Conservation (phyloP, 2,888 invertebrate species). For the Lasioglossum malachurum region DNA sequence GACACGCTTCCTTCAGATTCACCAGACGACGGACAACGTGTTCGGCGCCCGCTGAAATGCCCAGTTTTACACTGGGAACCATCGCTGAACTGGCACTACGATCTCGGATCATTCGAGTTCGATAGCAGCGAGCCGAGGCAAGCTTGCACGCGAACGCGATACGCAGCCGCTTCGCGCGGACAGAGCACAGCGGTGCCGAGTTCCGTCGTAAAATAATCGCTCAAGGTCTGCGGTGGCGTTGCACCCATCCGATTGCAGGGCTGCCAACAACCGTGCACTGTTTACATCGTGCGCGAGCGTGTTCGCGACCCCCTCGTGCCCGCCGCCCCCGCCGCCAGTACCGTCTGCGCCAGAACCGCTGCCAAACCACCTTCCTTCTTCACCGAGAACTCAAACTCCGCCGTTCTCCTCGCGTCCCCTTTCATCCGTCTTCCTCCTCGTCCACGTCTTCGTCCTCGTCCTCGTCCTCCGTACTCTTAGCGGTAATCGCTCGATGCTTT, state of each 20-base stretch:
- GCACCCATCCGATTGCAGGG: conserved; percentile 81
- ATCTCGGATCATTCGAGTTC: not conserved
- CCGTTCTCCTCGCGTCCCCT: not conserved
- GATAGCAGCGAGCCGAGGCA: not conserved
- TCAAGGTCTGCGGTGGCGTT: conserved; percentile 84
- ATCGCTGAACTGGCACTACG: too few relatives aligned
- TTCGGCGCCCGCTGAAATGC: too few relatives aligned
- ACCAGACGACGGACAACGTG: too few relatives aligned
- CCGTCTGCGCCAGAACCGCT: not conserved
- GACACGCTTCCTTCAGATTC: not conserved
- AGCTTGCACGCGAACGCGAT: conserved; percentile 16
- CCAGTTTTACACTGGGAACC: too few relatives aligned
- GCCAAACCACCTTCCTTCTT: not conserved
- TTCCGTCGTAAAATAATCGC: conserved; percentile 84
- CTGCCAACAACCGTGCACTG: conserved; percentile 81
- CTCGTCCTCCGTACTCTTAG: not conserved
- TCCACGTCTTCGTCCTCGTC: not conserved
- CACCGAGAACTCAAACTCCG: not conserved
- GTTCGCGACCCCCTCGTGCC: conserved; percentile 37
- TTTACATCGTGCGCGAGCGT: conserved; percentile 78
- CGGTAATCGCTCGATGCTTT: conserved; percentile 19
- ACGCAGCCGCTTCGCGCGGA: conserved; percentile 40
- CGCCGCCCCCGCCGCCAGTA: not conserved
- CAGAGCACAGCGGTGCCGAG: conserved; percentile 40
- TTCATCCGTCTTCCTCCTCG: not conserved